phyloP scores from a whole-genome alignment of 2,797 vertebrate genomes.

The Sciurus carolinensis region DNA sequence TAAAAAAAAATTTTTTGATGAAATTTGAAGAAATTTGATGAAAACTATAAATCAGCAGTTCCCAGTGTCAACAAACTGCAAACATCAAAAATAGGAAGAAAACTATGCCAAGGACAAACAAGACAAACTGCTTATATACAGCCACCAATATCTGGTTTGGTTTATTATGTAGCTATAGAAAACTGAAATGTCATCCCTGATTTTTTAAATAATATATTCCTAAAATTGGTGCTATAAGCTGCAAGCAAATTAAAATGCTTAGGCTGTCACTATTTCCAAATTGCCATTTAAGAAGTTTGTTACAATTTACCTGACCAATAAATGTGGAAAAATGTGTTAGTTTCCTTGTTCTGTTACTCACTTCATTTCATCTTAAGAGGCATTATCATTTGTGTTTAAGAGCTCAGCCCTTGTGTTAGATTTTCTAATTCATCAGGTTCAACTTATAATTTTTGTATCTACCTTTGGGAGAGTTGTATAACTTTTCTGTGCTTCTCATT shows the following conservation, averaged over 20 bases:
- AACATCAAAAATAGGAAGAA: not conserved
- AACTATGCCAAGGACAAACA: not conserved
- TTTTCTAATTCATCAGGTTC: not conserved
- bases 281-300: not conserved
- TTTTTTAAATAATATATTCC: not conserved
- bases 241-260: not conserved
- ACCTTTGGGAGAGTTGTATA: not conserved
- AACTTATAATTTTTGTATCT: not conserved
- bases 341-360: not conserved
- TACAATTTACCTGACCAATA: not conserved
- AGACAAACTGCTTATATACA: not conserved
- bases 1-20: not conserved
- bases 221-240: not conserved
- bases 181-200: not conserved
- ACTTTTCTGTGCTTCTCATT: not conserved
- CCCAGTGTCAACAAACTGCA: not conserved
- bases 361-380: slow-evolving; percentile 4
- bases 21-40: not conserved
- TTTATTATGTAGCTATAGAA: not conserved
- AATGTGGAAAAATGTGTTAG: not conserved
- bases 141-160: not conserved
- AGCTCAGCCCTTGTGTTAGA: not conserved
- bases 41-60: not conserved
- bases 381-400: not conserved
- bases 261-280: not conserved